Percentiles rank a stretch among this genome's conserved stretches.
phyloP scores from a whole-genome alignment of 2,113 vertebrate genomes.

The Gavialis gangeticus region DNA sequence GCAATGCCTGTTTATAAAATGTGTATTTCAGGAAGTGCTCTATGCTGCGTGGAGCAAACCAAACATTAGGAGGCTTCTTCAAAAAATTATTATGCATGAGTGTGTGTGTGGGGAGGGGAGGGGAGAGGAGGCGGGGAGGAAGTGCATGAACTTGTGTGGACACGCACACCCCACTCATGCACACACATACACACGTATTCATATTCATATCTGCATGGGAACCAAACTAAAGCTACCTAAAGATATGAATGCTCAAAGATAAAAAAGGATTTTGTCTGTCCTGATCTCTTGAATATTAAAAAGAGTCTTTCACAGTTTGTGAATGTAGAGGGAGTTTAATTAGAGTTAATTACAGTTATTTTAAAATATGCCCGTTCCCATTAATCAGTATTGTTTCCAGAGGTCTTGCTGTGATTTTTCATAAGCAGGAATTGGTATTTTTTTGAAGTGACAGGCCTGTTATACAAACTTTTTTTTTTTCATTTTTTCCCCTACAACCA shows the following conservation, averaged over 20 bases:
- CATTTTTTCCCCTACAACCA: neutral
- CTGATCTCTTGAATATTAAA: neutral
- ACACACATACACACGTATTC: neutral
- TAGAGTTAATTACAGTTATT: conserved; percentile 39
- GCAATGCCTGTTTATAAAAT: conserved; percentile 66
- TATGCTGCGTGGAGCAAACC: neutral
- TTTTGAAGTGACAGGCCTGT: neutral
- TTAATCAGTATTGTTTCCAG: neutral
- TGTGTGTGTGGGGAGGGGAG: too few species aligned
- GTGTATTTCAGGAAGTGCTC: conserved; percentile 49
- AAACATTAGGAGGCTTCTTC: neutral
- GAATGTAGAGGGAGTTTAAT: neutral
- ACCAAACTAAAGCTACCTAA: neutral
- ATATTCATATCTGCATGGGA: neutral
- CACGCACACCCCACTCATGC: too few species aligned
- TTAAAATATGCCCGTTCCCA: conserved; percentile 1
- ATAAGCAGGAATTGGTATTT: neutral
- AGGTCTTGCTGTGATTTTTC: neutral
- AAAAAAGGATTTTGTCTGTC: neutral
- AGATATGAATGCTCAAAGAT: neutral
- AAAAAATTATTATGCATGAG: neutral
- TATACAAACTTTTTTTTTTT: neutral
- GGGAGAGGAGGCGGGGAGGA: too few species aligned
- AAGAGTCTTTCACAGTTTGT: conserved; percentile 10
- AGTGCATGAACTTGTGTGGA: too few species aligned